Evolutionary conservation across 2,113 vertebrate genomes (phyloP), one percentile per base, ranked within the genome.

Genomic region (Potamarius usumacintae): DNA sequence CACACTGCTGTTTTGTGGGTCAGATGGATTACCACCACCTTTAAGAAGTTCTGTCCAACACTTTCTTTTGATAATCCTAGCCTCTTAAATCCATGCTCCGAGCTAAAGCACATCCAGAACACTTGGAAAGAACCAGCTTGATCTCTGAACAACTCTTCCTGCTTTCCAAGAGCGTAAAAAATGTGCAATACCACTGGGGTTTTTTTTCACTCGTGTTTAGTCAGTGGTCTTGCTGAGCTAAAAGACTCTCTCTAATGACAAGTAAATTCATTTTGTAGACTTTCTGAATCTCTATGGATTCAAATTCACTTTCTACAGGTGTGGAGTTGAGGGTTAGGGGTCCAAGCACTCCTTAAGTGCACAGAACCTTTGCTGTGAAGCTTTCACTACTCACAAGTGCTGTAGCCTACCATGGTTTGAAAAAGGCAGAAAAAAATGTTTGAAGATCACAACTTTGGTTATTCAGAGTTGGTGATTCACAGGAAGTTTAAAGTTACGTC

Each of bases 1-100:
- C 57, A 72, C 57, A 80, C 80, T 48, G 80, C 84, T 86, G 89
- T 86, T 76, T 69, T 48, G 63, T 48, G 55, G 82, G 82, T 81
- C 78, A 82, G 88, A 84, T 52, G 69, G 79, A 78, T 80, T 78
- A 86, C 55, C 77, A 62, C 53, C 72, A 74, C 65, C 55, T 62
- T 82, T 34, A 87, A 79, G 83, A 48, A 85, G 10, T 63, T 72
- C 84, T 82, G 57, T 17, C 22, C n/a, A 11, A 76, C 12, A 53
- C 83, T 58, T 14, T 0, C 42, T 60, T 77, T 77, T 27, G 50
- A 25, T 25, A 20, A 65, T 72, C 1, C 67, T 25, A 81, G 85
- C 65, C 7, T 25, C 63, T 57, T 50, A 58, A 82, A 65, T 42
- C 80, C 63, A n/a, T 60, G 30, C 27, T 25, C 18, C 18, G 53